Evolutionary conservation across 2,113 vertebrate species (phyloP), one percentile per base, ranked within the genome.

Genomic region (Gavia stellata): DNA sequence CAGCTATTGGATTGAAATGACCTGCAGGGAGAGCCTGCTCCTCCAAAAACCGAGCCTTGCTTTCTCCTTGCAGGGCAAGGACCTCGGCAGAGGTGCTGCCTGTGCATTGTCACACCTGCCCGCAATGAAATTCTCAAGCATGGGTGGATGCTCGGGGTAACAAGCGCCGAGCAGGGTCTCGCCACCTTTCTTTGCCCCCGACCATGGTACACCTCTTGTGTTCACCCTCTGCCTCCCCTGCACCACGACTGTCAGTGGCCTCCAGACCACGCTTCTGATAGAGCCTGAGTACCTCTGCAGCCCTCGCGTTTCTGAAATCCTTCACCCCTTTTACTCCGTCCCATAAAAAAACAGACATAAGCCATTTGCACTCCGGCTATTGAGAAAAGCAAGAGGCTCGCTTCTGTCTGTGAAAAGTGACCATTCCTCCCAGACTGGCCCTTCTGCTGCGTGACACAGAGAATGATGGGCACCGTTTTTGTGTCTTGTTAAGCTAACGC

Each of bases 151-250:
- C 47, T 68, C 3, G 1, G n/a, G 23, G 3, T 59, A 50, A 53
- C 0, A 1, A 59, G 29, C 0, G 0, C 10, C 3, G 2, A 71
- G 78, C 24, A 58, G 31, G 10, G 24, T 59, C 79, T 88, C 3
- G 0, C 24, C 83, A 86, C 24, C 38, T 62, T 88, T 42, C 29
- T 88, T 75, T 79, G 36, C 23, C 20, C 36, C 38, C 58, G 77
- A 53, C 34, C 19, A 33, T 68, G 5, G 3, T 23, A 19, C 4
- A 19, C 5, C 3, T 79, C 62, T 50, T 33, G 29, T 45, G 52
- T 59, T 75, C 24, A 31, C 3, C 53, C 29, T 42, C 31, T 25
- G 12, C n/a, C 21, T 93, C n/a, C 23, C 11, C 16, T 12, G 56
- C 24, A 47, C 45, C 34, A 44, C 1, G 4, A 74, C 50, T 52